Evolutionary conservation across 2,888 invertebrate species (phyloP), one percentile per base, ranked within the genome.

Genomic region (Ptychoptera albimana): DNA sequence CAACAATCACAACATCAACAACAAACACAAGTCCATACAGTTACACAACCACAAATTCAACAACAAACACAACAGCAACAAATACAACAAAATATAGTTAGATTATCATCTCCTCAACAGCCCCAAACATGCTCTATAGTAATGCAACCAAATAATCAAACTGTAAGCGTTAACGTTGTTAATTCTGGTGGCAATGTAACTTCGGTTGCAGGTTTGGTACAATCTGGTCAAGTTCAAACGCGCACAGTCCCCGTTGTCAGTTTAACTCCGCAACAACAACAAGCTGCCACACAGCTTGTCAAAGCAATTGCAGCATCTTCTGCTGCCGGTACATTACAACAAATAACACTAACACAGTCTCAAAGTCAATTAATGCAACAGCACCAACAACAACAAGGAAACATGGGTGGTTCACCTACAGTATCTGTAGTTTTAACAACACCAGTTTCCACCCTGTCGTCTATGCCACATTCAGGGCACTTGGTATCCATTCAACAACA

Each of bases 321-420:
- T 30, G 46, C 35, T 30, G 67, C 71, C 2, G 69, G 71, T 0
- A 70, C 70, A 34, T 63, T 71, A 47, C 66, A 70, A 6, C 64
- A 72, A 34, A 67, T 72, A 45, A 54, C 60, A 0, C 63, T 60
- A 39, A 49, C 50, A 3, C 43, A 50, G 5, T 51, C 50, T 13
- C 53, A 54, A 44, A 57, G 59, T 23, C 60, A 59, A 46, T 8
- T 40, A 9, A 44, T 43, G 12, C 49, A 47, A 39, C 49, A 46
- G 14, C 40, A 37, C 29, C 61, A 61, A 46, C 57, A 56, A 34
- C 48, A 54, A 2, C 45, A 51, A 13, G 50, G 52, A 3, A 50
- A 53, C 36, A 50, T 57, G 13, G 56, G 56, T 7, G 3, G 4
- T 23, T 52, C 56, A 1, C 58, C 59, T n/a, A 52, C 59, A 1